Conservation (phyloP, 1,140 invertebrate species). For the Saxidomus purpurata region DNA sequence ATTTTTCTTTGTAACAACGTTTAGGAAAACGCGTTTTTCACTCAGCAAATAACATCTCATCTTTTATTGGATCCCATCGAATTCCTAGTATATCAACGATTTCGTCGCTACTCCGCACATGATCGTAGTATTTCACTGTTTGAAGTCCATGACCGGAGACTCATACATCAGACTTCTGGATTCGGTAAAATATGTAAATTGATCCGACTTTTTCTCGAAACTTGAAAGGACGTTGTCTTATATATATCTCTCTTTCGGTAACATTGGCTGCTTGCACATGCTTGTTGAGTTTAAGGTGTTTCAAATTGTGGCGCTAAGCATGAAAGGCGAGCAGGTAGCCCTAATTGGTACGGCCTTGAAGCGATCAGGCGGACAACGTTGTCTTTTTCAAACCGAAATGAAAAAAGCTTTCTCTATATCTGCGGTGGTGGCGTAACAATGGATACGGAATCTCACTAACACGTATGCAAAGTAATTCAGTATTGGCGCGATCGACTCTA, state of each 20-base stretch:
- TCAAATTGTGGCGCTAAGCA: neutral
- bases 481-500: too few relatives aligned
- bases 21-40: neutral
- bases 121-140: conserved; percentile 38
- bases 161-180: conserved; percentile 41
- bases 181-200: conserved; percentile 8
- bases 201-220: conserved; percentile 12
- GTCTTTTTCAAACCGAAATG: too few relatives aligned
- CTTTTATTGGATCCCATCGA: neutral
- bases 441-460: too few relatives aligned
- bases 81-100: neutral
- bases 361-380: too few relatives aligned
- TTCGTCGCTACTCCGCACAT: conserved; percentile 39
- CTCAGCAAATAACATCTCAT: neutral
- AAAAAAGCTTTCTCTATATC: too few relatives aligned
- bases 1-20: conserved; percentile 44
- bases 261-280: neutral
- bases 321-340: neutral
- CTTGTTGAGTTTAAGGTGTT: neutral
- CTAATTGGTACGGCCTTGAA: neutral
- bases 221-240: conserved; percentile 57
- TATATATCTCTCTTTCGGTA: conserved; percentile 39
- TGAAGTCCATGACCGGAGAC: conserved; percentile 55
- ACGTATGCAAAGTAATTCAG: too few relatives aligned
- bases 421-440: too few relatives aligned